Conservation (phyloP, 2,797 vertebrate genomes). For the Triplophysa bombifrons region DNA sequence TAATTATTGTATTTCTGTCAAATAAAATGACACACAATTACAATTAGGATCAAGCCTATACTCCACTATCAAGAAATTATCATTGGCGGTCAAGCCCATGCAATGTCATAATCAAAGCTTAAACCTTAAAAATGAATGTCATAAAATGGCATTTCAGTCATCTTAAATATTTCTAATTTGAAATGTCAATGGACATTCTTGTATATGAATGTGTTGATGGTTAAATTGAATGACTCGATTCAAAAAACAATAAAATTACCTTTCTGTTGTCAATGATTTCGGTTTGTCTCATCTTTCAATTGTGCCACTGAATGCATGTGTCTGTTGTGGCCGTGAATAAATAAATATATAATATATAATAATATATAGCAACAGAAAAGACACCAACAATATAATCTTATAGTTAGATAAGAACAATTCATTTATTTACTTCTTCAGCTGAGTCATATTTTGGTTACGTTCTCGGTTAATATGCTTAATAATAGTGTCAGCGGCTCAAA, state of each 20-base stretch:
- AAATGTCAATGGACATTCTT: conserved; percentile 34
- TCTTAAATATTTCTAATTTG: conserved; percentile 14
- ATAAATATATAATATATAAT: no score
- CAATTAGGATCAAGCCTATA: conserved; percentile 11
- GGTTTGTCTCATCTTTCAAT: conserved; percentile 1
- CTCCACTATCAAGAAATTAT: neutral
- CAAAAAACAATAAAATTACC: conserved; percentile 50
- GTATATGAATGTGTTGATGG: conserved; percentile 55
- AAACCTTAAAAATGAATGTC: conserved; percentile 21
- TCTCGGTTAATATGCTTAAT: no score
- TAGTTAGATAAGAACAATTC: no score
- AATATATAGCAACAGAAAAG: no score
- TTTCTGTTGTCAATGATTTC: conserved; percentile 53
- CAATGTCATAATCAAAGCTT: conserved; percentile 36
- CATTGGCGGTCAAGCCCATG: conserved; percentile 5
- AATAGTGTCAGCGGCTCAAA: no score
- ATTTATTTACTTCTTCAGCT: no score
- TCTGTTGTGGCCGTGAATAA: no score
- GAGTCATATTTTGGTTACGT: no score
- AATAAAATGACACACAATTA: conserved; percentile 11
- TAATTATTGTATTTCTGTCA: conserved; percentile 14
- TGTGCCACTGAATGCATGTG: neutral
- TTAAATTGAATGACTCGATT: conserved; percentile 41
- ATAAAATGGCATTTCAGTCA: conserved; percentile 28
- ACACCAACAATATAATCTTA: no score